Conservation (phyloP, 2,113 vertebrate genomes). For the Dipodomys stephensi region DNA sequence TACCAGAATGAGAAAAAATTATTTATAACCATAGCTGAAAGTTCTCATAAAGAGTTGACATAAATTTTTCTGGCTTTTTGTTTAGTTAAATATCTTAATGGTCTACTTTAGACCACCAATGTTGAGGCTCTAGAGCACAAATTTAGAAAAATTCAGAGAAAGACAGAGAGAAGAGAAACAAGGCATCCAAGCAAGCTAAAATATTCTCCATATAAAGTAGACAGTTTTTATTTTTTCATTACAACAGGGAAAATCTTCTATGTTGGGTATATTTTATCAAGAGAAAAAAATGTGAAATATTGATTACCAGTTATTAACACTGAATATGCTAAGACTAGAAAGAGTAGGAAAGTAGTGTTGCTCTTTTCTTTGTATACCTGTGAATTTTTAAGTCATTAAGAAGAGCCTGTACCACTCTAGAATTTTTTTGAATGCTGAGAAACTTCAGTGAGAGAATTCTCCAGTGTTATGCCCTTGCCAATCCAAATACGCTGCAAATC, state of each 20-base stretch:
- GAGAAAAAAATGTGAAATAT: background rate
- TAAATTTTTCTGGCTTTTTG: constrained; percentile 24
- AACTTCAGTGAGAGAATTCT: background rate
- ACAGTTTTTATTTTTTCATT: background rate
- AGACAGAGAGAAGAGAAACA: background rate
- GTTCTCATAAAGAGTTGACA: background rate
- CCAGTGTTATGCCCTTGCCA: background rate
- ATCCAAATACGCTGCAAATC: background rate
- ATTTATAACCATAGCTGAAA: constrained; percentile 23
- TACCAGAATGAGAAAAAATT: background rate
- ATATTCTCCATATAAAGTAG: background rate
- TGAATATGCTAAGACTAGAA: background rate
- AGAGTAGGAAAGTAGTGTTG: background rate
- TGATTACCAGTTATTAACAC: background rate
- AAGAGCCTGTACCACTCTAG: background rate
- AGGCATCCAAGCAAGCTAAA: background rate
- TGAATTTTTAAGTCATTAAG: background rate
- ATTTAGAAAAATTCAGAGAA: background rate
- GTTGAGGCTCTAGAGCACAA: background rate
- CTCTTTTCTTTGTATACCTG: background rate
- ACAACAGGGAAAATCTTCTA: background rate
- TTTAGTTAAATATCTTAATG: constrained; percentile 22
- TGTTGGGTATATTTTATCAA: background rate
- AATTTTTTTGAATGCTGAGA: background rate
- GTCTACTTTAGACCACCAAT: background rate